Conservation (phyloP, 2,888 invertebrate species). For the Zaprionus bogoriensis region DNA sequence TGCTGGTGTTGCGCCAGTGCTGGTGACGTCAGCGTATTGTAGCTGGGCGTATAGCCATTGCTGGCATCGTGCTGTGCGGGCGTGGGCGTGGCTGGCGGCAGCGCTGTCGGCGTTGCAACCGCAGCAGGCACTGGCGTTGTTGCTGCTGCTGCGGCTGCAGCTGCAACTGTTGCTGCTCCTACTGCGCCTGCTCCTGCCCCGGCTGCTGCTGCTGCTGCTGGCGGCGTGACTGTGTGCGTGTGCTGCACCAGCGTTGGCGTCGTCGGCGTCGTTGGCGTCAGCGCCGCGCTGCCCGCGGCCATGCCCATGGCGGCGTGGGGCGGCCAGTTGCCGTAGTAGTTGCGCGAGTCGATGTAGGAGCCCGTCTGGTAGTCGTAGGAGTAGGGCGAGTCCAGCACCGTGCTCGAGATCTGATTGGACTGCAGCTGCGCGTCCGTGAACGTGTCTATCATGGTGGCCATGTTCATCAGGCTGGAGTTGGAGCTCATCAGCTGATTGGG, state of each 20-base stretch:
- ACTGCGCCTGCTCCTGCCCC: conserved; percentile 21
- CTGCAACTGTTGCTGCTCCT: conserved; percentile 17
- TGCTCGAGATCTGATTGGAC: conserved; percentile 93
- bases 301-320: conserved; percentile 83
- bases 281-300: conserved; percentile 42
- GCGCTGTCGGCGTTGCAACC: conserved; percentile 18
- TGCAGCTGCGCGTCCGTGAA: conserved; percentile 91
- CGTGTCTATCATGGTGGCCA: conserved; percentile 90
- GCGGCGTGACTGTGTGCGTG: conserved; percentile 83
- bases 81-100: conserved; percentile 47
- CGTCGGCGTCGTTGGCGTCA: conserved; percentile 58
- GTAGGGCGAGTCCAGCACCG: conserved; percentile 89
- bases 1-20: conserved; percentile 43
- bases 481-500: conserved; percentile 82
- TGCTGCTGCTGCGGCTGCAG: conserved; percentile 30
- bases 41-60: conserved; percentile 69
- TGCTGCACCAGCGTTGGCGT: conserved; percentile 45
- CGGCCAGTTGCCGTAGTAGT: conserved; percentile 86
- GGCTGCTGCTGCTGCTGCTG: conserved; percentile 28
- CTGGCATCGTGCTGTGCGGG: conserved; percentile 66
- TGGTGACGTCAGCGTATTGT: conserved; percentile 70
- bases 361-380: conserved; percentile 86
- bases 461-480: conserved; percentile 86
- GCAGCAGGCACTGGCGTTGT: conserved; percentile 47
- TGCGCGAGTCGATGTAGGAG: conserved; percentile 85